Conservation (phyloP, 1,140 invertebrate species). For the Trypoxylus dichotomus region DNA sequence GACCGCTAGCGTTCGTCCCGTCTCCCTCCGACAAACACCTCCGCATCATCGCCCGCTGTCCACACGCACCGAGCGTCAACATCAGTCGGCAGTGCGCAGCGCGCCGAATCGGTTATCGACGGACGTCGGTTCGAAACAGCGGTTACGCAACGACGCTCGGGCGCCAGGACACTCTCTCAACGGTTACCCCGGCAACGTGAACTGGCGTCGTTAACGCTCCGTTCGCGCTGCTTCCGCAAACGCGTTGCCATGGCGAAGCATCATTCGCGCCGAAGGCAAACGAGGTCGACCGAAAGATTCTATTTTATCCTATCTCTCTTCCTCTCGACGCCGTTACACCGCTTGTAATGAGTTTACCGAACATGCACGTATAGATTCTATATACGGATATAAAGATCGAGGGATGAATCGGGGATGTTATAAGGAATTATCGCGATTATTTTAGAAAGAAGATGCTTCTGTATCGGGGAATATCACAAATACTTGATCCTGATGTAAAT, state of each 20-base stretch:
- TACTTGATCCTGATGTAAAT: too few relatives aligned
- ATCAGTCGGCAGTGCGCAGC: conserved; percentile 10
- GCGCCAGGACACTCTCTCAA: conserved; percentile 4
- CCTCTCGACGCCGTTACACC: neutral
- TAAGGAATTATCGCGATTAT: too few relatives aligned
- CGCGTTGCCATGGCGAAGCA: conserved; percentile 9
- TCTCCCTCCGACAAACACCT: neutral
- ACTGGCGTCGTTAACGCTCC: conserved; percentile 4
- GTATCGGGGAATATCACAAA: too few relatives aligned
- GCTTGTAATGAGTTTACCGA: neutral
- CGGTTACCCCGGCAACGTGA: neutral
- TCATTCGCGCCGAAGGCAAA: neutral
- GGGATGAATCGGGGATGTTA: neutral
- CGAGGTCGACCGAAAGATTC: conserved; percentile 13
- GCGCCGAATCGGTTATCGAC: conserved; percentile 1
- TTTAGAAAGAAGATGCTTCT: too few relatives aligned
- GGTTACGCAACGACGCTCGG: neutral
- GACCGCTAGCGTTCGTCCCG: neutral
- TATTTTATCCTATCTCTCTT: neutral
- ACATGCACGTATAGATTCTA: neutral
- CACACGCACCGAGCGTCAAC: neutral
- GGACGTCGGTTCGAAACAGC: neutral
- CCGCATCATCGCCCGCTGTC: neutral
- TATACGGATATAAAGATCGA: too few relatives aligned
- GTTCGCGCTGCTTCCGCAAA: neutral